Evolutionary conservation across 1,140 invertebrate genomes (phyloP), one percentile per base, ranked within the genome.

Genomic region (Heliothis subflexa): DNA sequence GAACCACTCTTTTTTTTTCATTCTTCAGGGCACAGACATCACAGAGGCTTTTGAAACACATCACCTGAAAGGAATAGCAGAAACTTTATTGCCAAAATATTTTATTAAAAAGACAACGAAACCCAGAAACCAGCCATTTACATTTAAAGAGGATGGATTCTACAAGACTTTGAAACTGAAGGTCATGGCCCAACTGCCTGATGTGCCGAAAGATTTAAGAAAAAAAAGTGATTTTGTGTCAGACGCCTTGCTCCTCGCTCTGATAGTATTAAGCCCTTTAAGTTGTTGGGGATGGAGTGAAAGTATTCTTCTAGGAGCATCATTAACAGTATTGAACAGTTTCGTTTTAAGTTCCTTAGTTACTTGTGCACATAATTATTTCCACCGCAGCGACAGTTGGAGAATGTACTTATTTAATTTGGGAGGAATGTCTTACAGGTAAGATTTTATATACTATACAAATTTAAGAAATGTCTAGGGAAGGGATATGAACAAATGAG

Each of bases 401-500:
- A 95, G 98, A 59, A 98, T 98, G 96, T 98, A 97, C 86, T 96
- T 97, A 52, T 97, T 97, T 78, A 97, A 98, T 85, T 88, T 98
- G 13, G 93, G 95, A 40, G 86, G 96, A 66, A 89, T 97, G 90
- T 96, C 96, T 2, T 96, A 96, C n/a, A 95, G 90, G 96, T 96
- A 91, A 88, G 90, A 83, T 50, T 25, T 47, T 68, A 18, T 28
- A 50, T 25, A 11, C 21, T 59, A 52, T 50, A 68, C 13, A 9
- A 45, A n/a, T n/a, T n/a, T n/a, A 9, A 9, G 0, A 0, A 40
- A 40, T 40, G 5, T 40, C 0, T 7, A 5, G 33, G 0, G 5
- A 40, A 40, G 33, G 5, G 0, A 0, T 5, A 40, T 9, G 33
- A 40, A 0, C 7, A 9, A 9, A 7, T 7, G 5, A 7, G 33